These are phyloP conservation scores for Phoebastria nigripes DNA, from an alignment of 2,797 vertebrate genomes.

Conservation along the genomic window DNA sequence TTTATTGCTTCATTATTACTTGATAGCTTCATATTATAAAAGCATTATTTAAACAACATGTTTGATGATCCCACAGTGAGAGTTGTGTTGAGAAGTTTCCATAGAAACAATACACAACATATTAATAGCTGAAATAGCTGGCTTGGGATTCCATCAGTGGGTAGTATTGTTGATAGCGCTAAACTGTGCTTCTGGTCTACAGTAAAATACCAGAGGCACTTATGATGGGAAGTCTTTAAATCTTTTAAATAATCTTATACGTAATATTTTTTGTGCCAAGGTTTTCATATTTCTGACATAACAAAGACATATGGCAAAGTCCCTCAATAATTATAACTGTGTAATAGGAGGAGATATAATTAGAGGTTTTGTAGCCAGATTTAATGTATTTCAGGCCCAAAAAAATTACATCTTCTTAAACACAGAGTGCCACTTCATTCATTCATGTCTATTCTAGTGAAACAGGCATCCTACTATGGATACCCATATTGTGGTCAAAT, in stretches of 20 bases:
- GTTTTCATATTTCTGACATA: slow-evolving; percentile 30
- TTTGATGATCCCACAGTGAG: neutral
- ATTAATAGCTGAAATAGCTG: neutral
- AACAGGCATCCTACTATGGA: neutral
- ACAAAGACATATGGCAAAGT: slow-evolving; percentile 4
- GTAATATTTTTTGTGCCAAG: neutral
- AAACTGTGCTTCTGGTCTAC: neutral
- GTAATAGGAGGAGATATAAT: neutral
- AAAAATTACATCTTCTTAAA: neutral
- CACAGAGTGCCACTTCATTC: neutral
- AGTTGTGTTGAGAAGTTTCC: neutral
- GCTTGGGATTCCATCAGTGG: neutral
- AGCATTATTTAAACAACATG: neutral
- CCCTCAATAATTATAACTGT: slow-evolving; percentile 33
- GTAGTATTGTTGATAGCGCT: neutral
- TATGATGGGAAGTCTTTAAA: neutral
- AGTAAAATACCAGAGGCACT: neutral
- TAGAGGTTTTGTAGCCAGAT: neutral
- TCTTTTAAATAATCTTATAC: neutral
- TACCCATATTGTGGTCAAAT: neutral
- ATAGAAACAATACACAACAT: neutral
- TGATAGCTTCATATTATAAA: neutral
- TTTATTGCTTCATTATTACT: neutral
- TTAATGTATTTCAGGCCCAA: neutral
- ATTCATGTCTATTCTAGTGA: neutral